phyloP scores from a whole-genome alignment of 2,113 vertebrate genomes.

The Hippocampus abdominalis region DNA sequence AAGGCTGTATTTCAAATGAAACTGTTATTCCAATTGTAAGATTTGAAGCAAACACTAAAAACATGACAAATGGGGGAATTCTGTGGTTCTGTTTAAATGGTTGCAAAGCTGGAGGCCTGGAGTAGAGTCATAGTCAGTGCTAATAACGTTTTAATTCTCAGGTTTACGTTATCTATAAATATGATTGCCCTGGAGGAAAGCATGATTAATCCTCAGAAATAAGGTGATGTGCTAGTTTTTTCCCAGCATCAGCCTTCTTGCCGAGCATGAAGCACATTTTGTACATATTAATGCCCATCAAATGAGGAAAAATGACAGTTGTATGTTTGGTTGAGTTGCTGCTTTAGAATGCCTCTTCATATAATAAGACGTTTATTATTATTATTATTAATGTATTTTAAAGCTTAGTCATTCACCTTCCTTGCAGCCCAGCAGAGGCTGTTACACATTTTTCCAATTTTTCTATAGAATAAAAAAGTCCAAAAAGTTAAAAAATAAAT shows the following conservation, averaged over 20 bases:
- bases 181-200: slow-evolving; percentile 17
- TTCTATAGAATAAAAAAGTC: neutral
- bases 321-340: neutral
- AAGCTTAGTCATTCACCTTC: neutral
- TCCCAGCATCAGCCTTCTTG: slow-evolving; percentile 47
- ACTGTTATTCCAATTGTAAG: slow-evolving; percentile 11
- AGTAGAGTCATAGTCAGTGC: slow-evolving; percentile 56
- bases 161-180: slow-evolving; percentile 20
- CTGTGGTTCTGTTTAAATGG: slow-evolving; percentile 16
- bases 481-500: slow-evolving; percentile 19
- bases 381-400: neutral
- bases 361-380: neutral
- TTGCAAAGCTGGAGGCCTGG: slow-evolving; percentile 13
- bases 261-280: slow-evolving; percentile 23
- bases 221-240: slow-evolving; percentile 43
- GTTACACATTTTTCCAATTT: neutral
- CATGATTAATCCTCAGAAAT: slow-evolving; percentile 31
- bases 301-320: slow-evolving; percentile 19
- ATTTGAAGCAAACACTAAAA: slow-evolving; percentile 9
- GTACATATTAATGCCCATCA: slow-evolving; percentile 19
- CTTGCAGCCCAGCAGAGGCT: neutral
- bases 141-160: slow-evolving; percentile 17
- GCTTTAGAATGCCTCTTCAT: neutral
- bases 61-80: slow-evolving; percentile 6
- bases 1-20: slow-evolving; percentile 9